phyloP scores from a whole-genome alignment of 2,888 invertebrate species.

The Dynastes grantii region DNA sequence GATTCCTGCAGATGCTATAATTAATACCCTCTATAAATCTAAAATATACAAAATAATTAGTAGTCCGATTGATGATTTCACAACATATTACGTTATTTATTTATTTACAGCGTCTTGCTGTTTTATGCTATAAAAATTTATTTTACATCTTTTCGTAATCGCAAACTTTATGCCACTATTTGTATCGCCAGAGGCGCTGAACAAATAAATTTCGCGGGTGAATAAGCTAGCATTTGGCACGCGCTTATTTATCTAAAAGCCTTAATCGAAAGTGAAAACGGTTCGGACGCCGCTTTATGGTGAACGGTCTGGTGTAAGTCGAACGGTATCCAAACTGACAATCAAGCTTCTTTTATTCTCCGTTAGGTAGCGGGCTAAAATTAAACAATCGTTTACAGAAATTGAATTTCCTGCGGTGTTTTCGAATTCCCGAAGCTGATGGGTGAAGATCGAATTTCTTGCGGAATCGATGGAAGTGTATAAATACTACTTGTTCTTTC shows the following conservation, averaged over 20 bases:
- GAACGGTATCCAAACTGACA: slow-evolving; percentile 27
- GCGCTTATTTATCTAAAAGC: slow-evolving; percentile 28
- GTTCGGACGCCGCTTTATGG: neutral
- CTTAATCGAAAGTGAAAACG: slow-evolving; percentile 28
- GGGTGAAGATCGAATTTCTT: neutral
- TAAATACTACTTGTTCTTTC: no score
- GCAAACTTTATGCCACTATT: slow-evolving; percentile 29
- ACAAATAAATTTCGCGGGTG: slow-evolving; percentile 22
- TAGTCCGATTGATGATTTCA: slow-evolving; percentile 9
- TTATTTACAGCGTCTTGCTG: slow-evolving; percentile 14
- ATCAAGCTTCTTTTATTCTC: slow-evolving; percentile 21
- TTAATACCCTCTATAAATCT: neutral
- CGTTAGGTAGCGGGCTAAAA: slow-evolving; percentile 25
- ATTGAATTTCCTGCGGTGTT: slow-evolving; percentile 20
- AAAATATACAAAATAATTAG: slow-evolving; percentile 7
- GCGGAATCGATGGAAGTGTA: neutral
- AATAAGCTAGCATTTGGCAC: neutral
- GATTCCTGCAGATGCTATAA: neutral
- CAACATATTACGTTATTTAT: slow-evolving; percentile 18
- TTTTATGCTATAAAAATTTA: slow-evolving; percentile 22
- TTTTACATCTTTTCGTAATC: slow-evolving; percentile 28
- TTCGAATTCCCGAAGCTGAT: neutral
- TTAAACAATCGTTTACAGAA: slow-evolving; percentile 39
- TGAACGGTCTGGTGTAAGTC: slow-evolving; percentile 11
- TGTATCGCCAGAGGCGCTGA: slow-evolving; percentile 1